Percentiles rank a stretch among this genome's conserved stretches.
These are phyloP conservation scores for Octodonta nipae DNA, from an alignment of 2,888 invertebrate species.

Conservation along the genomic window DNA sequence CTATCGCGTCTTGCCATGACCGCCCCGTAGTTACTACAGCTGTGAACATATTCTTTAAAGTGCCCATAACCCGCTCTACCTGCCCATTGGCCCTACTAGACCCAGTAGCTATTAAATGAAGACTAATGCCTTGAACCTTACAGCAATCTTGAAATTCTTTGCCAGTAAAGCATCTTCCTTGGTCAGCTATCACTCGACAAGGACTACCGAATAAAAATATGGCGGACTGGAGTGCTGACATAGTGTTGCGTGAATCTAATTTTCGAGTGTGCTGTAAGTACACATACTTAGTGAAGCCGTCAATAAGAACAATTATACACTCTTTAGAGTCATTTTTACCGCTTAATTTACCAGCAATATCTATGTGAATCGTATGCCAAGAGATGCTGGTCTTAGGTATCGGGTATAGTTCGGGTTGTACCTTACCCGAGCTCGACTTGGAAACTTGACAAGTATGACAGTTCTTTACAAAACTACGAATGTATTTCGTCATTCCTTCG, in stretches of 20 bases:
- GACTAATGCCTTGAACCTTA: neutral
- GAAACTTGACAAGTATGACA: slow-evolving; percentile 24
- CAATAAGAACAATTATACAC: slow-evolving; percentile 8
- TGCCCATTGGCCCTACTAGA: neutral
- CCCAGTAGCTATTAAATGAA: slow-evolving; percentile 1
- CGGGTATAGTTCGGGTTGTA: slow-evolving; percentile 22
- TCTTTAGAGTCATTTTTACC: slow-evolving; percentile 9
- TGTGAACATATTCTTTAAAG: neutral
- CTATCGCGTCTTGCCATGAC: neutral
- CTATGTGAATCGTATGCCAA: slow-evolving; percentile 24
- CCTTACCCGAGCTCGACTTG: slow-evolving; percentile 20
- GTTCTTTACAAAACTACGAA: slow-evolving; percentile 23
- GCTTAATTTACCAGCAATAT: slow-evolving; percentile 11
- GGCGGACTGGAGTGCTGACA: neutral
- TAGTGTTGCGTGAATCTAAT: neutral
- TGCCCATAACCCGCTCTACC: slow-evolving; percentile 1
- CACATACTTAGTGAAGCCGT: slow-evolving; percentile 4
- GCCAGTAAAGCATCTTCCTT: too few species aligned
- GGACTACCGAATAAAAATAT: neutral
- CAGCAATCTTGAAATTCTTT: neutral
- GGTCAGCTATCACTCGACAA: neutral
- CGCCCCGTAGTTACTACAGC: neutral
- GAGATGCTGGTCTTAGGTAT: slow-evolving; percentile 21
- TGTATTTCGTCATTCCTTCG: slow-evolving; percentile 18
- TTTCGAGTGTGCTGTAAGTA: neutral